phyloP scores from a whole-genome alignment of 30 jellyfish, hydroid and myxozoan species.

The Catostylus mosaicus region DNA sequence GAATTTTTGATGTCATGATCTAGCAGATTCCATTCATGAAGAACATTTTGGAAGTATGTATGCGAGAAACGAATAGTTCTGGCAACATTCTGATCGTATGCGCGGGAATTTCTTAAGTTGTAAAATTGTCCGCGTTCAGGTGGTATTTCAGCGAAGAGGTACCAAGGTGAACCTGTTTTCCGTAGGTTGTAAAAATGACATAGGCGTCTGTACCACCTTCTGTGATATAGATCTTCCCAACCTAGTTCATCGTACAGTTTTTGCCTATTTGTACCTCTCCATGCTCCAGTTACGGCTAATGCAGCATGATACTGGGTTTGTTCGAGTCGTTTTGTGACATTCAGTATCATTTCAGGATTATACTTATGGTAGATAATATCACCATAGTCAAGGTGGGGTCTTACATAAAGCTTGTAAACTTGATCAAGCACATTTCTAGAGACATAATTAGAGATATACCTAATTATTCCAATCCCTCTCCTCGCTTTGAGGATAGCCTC shows the following conservation, averaged over 20 bases:
- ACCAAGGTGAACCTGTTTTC: background rate
- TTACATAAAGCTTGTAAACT: too few species aligned
- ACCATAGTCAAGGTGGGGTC: slow-evolving; percentile 24
- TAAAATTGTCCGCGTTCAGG: background rate
- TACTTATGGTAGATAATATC: slow-evolving; percentile 37
- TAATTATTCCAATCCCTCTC: background rate
- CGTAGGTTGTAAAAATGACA: background rate
- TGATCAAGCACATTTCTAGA: background rate
- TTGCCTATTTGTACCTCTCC: too few species aligned
- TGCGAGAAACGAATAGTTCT: background rate
- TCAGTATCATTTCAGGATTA: too few species aligned
- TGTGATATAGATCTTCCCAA: background rate
- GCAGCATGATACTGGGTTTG: background rate
- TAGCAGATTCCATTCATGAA: background rate
- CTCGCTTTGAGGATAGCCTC: background rate
- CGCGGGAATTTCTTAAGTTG: background rate
- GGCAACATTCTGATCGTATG: background rate
- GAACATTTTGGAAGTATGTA: background rate
- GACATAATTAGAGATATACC: slow-evolving; percentile 4
- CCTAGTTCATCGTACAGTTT: background rate
- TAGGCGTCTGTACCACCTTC: slow-evolving; percentile 1
- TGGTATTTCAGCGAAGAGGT: background rate
- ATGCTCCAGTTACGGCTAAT: background rate
- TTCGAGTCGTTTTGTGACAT: background rate
- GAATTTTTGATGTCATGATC: background rate